Conservation (phyloP, 2,113 vertebrate species). For the Oreochromis spilurus region DNA sequence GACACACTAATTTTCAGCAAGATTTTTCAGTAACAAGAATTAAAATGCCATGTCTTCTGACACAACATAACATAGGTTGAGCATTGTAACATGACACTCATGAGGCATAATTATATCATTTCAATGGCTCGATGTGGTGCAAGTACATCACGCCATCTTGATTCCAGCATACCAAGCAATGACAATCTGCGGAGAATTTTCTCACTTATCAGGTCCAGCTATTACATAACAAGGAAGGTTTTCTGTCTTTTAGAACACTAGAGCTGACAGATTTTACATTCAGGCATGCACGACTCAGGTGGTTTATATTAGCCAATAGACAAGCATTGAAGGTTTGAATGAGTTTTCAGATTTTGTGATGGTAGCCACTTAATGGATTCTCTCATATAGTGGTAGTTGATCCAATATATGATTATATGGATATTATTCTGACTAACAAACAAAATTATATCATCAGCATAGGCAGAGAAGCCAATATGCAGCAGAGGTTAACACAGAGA, state of each 20-base stretch:
- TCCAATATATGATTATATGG: neutral
- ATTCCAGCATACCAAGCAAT: neutral
- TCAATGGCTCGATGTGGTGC: neutral
- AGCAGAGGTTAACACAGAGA: neutral
- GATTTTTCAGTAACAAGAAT: neutral
- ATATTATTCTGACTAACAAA: neutral
- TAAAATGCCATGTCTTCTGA: neutral
- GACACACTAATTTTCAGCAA: neutral
- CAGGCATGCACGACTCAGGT: neutral
- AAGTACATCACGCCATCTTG: neutral
- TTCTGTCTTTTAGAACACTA: neutral
- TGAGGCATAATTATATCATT: neutral
- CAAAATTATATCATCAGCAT: neutral
- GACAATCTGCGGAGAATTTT: neutral
- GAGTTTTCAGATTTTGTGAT: neutral
- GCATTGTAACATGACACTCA: neutral
- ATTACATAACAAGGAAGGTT: neutral
- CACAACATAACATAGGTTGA: neutral
- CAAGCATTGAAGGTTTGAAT: neutral
- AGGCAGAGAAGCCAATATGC: neutral
- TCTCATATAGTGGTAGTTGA: neutral
- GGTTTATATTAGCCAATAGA: neutral
- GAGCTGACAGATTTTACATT: neutral
- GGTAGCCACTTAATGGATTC: neutral
- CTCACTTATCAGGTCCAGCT: neutral